Conservation (phyloP, 2,113 vertebrate genomes). For the Leptobrachium ailaonicum region DNA sequence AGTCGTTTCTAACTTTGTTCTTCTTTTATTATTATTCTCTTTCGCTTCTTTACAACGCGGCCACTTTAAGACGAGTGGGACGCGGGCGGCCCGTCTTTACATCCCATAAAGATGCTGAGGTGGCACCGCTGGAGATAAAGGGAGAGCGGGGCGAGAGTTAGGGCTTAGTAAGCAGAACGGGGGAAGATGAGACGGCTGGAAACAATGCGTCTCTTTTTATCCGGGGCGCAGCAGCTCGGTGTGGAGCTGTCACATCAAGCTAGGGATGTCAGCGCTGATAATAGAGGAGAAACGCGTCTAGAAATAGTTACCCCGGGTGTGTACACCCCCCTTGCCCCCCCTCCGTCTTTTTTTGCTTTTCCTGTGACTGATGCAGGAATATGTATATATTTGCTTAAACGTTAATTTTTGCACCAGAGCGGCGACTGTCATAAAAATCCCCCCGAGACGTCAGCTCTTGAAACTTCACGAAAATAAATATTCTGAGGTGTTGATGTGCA, state of each 20-base stretch:
- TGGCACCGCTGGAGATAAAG: constrained; percentile 5
- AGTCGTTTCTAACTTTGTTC: too few relatives aligned
- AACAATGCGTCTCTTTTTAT: constrained; percentile 25
- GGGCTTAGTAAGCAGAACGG: constrained; percentile 38
- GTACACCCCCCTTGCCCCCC: too few relatives aligned
- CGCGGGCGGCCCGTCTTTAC: background rate
- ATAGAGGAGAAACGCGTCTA: constrained; percentile 16
- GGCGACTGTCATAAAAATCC: constrained; percentile 24
- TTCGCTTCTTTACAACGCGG: too few relatives aligned
- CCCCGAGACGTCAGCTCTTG: constrained; percentile 16
- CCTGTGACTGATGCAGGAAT: constrained; percentile 7
- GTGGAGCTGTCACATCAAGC: constrained; percentile 33
- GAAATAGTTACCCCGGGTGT: background rate
- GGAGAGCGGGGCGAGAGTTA: background rate
- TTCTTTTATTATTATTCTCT: too few relatives aligned
- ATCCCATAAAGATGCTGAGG: constrained; percentile 28
- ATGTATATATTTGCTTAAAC: background rate
- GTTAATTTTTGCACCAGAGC: constrained; percentile 17
- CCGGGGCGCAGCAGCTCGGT: constrained; percentile 12
- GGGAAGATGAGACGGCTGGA: background rate
- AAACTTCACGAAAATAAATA: background rate
- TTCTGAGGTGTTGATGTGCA: background rate
- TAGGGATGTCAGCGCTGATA: constrained; percentile 21
- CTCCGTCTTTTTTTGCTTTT: background rate
- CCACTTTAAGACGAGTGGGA: constrained; percentile 2